Conservation (phyloP, 2,797 vertebrate genomes). For the Enteromius unitaeniatus region DNA sequence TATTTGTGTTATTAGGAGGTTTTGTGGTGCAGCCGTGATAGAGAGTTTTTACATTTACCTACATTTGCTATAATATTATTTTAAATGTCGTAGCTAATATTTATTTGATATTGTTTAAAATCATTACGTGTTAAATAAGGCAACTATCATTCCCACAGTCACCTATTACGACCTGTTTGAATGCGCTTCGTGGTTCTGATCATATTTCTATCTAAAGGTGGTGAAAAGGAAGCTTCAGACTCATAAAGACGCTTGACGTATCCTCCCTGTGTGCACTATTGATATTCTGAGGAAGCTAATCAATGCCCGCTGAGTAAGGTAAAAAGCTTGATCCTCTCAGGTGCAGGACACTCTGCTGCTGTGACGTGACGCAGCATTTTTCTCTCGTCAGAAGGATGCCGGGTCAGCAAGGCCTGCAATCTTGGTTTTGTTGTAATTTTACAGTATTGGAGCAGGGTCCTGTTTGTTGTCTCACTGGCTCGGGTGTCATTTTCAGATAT, state of each 20-base stretch:
- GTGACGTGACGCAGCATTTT: conserved; percentile 44
- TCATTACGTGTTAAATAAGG: background rate
- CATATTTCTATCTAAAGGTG: background rate
- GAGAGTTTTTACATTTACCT: background rate
- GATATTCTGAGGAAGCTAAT: conserved; percentile 35
- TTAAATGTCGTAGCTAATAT: background rate
- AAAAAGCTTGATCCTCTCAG: conserved; percentile 29
- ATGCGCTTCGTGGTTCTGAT: background rate
- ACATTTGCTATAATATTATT: background rate
- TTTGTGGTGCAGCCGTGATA: background rate
- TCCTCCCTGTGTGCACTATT: conserved; percentile 2
- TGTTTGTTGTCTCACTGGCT: conserved; percentile 29
- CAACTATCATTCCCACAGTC: background rate
- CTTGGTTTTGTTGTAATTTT: conserved; percentile 33
- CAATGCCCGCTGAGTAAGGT: conserved; percentile 36
- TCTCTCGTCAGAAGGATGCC: conserved; percentile 33
- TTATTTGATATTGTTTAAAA: background rate
- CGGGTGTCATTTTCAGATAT: conserved; percentile 30
- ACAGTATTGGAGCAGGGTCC: conserved; percentile 7
- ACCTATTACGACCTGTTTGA: background rate
- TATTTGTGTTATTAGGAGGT: background rate
- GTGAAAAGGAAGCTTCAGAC: background rate
- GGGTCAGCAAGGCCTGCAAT: conserved; percentile 18
- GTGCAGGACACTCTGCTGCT: conserved; percentile 21
- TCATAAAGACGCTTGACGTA: background rate